Conservation (phyloP, 2,888 invertebrate genomes). For the Chrysina gloriosa region DNA sequence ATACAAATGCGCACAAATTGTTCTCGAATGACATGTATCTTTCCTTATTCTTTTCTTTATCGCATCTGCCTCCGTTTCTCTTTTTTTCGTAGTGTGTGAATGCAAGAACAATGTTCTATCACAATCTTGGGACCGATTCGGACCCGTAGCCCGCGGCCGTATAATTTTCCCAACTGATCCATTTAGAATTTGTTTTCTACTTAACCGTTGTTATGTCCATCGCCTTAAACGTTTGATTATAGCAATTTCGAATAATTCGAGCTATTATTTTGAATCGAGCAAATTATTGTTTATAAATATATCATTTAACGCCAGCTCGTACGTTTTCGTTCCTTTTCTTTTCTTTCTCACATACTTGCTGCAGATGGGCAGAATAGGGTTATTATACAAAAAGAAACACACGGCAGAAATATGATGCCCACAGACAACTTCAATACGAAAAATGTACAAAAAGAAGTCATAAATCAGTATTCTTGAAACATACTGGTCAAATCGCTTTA, state of each 20-base stretch:
- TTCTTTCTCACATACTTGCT: slow-evolving; percentile 42
- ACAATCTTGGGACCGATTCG: slow-evolving; percentile 40
- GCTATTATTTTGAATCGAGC: slow-evolving; percentile 61
- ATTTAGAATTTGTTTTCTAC: slow-evolving; percentile 65
- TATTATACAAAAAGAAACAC: slow-evolving; percentile 9
- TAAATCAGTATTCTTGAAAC: not conserved
- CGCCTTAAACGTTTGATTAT: slow-evolving; percentile 64
- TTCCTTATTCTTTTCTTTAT: slow-evolving; percentile 47
- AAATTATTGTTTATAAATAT: slow-evolving; percentile 64
- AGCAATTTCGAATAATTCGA: slow-evolving; percentile 65
- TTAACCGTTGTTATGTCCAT: slow-evolving; percentile 62
- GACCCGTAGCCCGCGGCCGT: slow-evolving; percentile 49
- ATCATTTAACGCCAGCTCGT: slow-evolving; percentile 60
- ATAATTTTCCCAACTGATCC: slow-evolving; percentile 61
- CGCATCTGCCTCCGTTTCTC: slow-evolving; percentile 29
- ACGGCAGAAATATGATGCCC: not conserved
- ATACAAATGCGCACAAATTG: slow-evolving; percentile 52
- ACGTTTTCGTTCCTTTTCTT: slow-evolving; percentile 35
- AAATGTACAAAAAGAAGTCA: not conserved
- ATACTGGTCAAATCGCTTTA: not conserved
- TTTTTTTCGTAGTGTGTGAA: slow-evolving; percentile 17
- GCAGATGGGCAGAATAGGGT: slow-evolving; percentile 3
- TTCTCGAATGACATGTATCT: slow-evolving; percentile 63
- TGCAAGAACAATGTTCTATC: slow-evolving; percentile 28
- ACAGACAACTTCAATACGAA: not conserved